Conservation (phyloP, 2,113 vertebrate species). For the Empidonax traillii region DNA sequence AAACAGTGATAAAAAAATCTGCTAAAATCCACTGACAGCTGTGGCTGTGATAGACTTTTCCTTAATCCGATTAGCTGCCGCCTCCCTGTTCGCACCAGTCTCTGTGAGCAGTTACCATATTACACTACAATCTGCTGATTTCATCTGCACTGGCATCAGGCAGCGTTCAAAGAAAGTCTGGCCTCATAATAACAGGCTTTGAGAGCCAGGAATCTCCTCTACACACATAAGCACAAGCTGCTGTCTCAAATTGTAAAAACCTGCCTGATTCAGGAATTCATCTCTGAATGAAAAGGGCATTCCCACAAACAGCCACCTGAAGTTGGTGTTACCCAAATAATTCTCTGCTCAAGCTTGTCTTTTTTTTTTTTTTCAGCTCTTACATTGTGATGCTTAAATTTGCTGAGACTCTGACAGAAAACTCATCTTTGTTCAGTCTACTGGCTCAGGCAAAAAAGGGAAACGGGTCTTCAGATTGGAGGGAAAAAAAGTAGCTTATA, state of each 20-base stretch:
- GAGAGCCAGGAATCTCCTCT: constrained; percentile 53
- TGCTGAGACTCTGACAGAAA: not conserved
- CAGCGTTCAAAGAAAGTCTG: constrained; percentile 56
- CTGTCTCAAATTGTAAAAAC: not conserved
- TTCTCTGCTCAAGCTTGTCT: not conserved
- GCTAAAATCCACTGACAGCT: constrained; percentile 68
- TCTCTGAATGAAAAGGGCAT: not conserved
- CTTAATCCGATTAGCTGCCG: constrained; percentile 74
- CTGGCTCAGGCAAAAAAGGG: not conserved
- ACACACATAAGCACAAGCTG: constrained; percentile 8
- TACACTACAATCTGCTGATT: constrained; percentile 68
- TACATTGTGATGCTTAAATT: not conserved
- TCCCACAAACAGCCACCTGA: not conserved
- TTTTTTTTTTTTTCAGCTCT: not conserved
- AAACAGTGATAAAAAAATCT: constrained; percentile 65
- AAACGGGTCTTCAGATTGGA: not conserved
- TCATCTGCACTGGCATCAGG: constrained; percentile 69
- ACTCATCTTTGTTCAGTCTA: not conserved
- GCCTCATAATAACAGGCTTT: constrained; percentile 52
- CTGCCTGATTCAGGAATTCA: not conserved
- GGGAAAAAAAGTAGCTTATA: not conserved
- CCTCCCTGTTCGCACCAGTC: constrained; percentile 56
- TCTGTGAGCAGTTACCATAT: constrained; percentile 61
- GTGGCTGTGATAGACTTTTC: constrained; percentile 70
- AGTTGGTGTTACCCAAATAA: not conserved